A percentile compares a stretch with the other conserved stretches of the same genome.
These are phyloP conservation scores for Limnodromus scolopaceus DNA, from an alignment of 2,797 vertebrate species.

Conservation along the genomic window DNA sequence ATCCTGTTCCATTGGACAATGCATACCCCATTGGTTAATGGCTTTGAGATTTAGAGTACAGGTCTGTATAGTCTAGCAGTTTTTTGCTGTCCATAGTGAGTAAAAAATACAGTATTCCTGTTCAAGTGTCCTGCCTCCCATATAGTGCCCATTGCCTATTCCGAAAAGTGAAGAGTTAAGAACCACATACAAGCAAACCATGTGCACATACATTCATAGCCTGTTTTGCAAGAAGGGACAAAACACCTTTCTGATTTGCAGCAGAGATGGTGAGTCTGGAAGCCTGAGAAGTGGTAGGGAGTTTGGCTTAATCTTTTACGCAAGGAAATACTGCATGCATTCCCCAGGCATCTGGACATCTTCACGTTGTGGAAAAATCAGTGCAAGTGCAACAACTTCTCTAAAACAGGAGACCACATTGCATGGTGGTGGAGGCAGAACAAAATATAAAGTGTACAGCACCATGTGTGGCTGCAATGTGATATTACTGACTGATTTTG, in stretches of 20 bases:
- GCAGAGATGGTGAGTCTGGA: neutral
- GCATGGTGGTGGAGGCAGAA: neutral
- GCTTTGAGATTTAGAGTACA: neutral
- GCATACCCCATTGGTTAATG: neutral
- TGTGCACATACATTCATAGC: neutral
- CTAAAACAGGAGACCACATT: neutral
- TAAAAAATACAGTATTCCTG: neutral
- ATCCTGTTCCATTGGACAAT: neutral
- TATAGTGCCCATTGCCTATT: neutral
- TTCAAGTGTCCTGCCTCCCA: neutral
- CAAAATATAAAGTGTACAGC: neutral
- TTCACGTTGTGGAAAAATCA: neutral
- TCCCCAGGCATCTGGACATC: neutral
- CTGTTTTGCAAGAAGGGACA: neutral
- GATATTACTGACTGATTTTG: neutral
- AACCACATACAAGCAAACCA: neutral
- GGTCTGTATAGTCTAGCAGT: neutral
- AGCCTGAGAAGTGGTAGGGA: neutral
- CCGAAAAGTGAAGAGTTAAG: neutral
- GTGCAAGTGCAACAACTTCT: neutral
- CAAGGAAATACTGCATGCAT: neutral
- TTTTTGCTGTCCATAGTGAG: neutral
- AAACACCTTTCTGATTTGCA: neutral
- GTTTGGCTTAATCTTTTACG: neutral
- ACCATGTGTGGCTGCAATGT: neutral